phyloP scores from a whole-genome alignment of 2,113 vertebrate species.

The Microcebus murinus region DNA sequence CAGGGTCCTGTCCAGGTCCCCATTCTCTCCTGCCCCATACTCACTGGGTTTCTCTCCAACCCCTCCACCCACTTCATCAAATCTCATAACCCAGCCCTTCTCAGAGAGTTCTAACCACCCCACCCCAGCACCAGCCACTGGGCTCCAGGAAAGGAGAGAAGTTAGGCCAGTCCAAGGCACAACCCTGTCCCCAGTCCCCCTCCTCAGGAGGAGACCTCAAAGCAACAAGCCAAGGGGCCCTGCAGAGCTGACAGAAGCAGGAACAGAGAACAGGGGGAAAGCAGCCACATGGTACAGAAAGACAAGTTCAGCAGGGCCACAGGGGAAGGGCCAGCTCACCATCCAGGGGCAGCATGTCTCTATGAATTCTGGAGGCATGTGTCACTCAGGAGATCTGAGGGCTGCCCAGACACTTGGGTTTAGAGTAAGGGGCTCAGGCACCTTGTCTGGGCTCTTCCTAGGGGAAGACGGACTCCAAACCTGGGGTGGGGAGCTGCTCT shows the following conservation, averaged over 20 bases:
- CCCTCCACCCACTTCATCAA: not conserved
- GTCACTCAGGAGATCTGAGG: not conserved
- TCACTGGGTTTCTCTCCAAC: not conserved
- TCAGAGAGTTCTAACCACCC: not conserved
- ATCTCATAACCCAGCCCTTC: not conserved
- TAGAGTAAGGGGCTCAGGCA: not conserved
- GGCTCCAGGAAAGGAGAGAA: not conserved
- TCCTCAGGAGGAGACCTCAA: not conserved
- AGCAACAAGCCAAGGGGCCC: not conserved
- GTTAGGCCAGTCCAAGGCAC: not conserved
- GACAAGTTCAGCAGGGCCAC: not conserved
- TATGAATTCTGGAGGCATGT: not conserved
- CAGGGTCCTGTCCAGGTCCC: not conserved
- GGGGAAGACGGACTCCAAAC: not conserved
- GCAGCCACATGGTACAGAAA: not conserved
- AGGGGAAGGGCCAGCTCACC: fast-evolving
- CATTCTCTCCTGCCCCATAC: not conserved
- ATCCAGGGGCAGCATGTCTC: not conserved
- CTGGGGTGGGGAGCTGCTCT: not conserved
- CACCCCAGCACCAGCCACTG: not conserved
- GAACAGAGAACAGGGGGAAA: not conserved
- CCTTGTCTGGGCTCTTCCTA: not conserved
- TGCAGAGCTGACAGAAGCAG: not conserved
- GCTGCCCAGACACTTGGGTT: not conserved
- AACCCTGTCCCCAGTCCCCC: not conserved